Base-by-base conservation (phyloP, 2,888 invertebrate genomes). In the Diaperis boleti region DNA sequence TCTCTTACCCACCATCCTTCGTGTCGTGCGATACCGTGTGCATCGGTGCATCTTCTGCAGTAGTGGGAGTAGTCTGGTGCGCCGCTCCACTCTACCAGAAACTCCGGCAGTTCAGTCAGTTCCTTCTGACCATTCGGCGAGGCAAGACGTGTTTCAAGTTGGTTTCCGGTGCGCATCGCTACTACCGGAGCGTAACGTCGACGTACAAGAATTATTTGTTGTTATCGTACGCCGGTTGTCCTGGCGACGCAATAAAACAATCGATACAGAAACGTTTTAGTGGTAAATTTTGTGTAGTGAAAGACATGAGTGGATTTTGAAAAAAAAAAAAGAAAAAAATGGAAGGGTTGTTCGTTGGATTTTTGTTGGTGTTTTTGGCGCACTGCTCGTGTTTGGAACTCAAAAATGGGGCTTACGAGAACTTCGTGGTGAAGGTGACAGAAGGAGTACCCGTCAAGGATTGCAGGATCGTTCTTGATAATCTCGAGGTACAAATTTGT, bases 391-490 rank as follows among this genome's bases (percentile, higher is more conserved):
- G 17, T 14, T 67, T 82, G 63, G 79, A 81, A 55, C 68, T 83
- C 66, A 76, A 72, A 55, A 78, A 81, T 67, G 81, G 82, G 14
- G 84, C 82, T 49, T 84, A 84, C 70, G 82, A 83, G 65, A 82
- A 82, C 63, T 74, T 84, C 61, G 82, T 83, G 14, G 77, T 84
- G 56, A 72, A 79, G 63, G 78, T 84, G 35, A 74, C 79, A 18
- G 82, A 84, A 56, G 77, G 79, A 55, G 83, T 84, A 1, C 82
- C 83, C 1, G 77, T 76, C 15, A 74, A 78, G 39, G 80, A 83
- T 62, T 84, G 84, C 72, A 77, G 79, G 50, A 76, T 74, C 20
- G 79, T 84, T 64, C 70, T 84, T 62, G 75, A 77, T 47, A 84
- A 84, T 72, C 74, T 84, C 18, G 82, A 84, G 83, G 84, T 84